Conservation (phyloP, 1,140 invertebrate species). For the Anthonomus grandis region DNA sequence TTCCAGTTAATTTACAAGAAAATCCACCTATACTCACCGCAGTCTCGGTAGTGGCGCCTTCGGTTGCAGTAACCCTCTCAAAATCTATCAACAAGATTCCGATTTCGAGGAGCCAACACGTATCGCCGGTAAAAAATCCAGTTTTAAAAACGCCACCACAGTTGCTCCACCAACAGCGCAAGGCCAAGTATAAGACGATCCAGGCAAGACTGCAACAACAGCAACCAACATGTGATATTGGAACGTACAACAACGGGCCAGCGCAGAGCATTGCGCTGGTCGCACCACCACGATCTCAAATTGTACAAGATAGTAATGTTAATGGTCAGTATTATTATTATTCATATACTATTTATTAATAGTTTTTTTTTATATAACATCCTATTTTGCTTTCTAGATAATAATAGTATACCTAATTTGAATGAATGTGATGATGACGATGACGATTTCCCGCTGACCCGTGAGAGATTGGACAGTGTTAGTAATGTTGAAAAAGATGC, state of each 20-base stretch:
- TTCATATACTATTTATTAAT: background rate
- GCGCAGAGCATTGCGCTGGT: background rate
- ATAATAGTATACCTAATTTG: constrained; percentile 28
- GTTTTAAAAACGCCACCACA: too few relatives aligned
- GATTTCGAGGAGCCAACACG: too few relatives aligned
- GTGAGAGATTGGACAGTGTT: constrained; percentile 64
- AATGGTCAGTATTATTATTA: constrained; percentile 1
- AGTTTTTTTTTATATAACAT: background rate
- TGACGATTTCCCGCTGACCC: constrained; percentile 39
- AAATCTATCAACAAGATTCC: too few relatives aligned
- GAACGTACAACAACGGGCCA: constrained; percentile 42
- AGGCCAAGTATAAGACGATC: constrained; percentile 53
- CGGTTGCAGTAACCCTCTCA: too few relatives aligned
- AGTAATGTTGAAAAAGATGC: constrained; percentile 73
- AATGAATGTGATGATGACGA: constrained; percentile 37
- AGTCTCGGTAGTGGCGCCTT: too few relatives aligned
- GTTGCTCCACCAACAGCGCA: too few relatives aligned
- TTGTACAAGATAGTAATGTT: constrained; percentile 25
- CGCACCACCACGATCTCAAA: constrained; percentile 39
- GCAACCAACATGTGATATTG: constrained; percentile 49
- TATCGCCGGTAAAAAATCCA: too few relatives aligned
- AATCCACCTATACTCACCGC: too few relatives aligned
- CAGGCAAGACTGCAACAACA: constrained; percentile 51
- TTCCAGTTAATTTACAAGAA: too few relatives aligned
- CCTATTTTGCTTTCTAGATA: constrained; percentile 28